Base-by-base conservation (phyloP, 2,888 invertebrate species). In the Cactoblastis cactorum region DNA sequence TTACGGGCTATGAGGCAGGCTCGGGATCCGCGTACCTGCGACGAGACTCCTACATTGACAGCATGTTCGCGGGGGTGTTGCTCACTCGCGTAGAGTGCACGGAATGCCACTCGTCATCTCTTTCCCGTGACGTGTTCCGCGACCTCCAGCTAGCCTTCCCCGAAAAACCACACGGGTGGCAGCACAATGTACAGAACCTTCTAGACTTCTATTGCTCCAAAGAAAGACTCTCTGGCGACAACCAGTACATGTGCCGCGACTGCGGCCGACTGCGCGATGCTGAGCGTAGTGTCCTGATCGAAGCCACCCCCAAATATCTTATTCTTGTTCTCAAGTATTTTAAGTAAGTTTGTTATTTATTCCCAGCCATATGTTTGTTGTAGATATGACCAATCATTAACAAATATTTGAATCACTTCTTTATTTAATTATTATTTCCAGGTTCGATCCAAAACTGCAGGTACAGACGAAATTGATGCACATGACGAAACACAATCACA, bases 321-420 rank as follows among this genome's bases (percentile, higher is more conserved):
- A 94, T 96, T 53, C 83, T 97, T 1, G 95, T 96, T 0, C 78
- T 97, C 9, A 95, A 96, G 72, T 93, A 96, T 67, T 97, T 97
- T 74, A 83, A 83, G 88, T 88, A 55, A 83, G 87, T 71, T 15
- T 12, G 3, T 43, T 43, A 5, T 14, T 8, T 28, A 14, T 11
- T 28, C 15, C 9, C 3, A 1, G 2, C 2, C 12, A 12, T 15
- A 6, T 22, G 6, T 22, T 22, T 22, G 22, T 22, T 22, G 3
- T 22, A 22, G 22, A 4, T 22, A 22, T 41, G 19, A 22, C 1
- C n/a, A 22, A 22, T 22, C 22, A 4, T 22, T 22, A 22, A 5
- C n/a, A n/a, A 22, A 22, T 22, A 4, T 22, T 22, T 22, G 22
- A 3, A 22, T 22, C 22, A 22, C 22, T 22, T 22, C 22, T 22